Conservation (phyloP, 2,797 vertebrate species). For the Dallia pectoralis region DNA sequence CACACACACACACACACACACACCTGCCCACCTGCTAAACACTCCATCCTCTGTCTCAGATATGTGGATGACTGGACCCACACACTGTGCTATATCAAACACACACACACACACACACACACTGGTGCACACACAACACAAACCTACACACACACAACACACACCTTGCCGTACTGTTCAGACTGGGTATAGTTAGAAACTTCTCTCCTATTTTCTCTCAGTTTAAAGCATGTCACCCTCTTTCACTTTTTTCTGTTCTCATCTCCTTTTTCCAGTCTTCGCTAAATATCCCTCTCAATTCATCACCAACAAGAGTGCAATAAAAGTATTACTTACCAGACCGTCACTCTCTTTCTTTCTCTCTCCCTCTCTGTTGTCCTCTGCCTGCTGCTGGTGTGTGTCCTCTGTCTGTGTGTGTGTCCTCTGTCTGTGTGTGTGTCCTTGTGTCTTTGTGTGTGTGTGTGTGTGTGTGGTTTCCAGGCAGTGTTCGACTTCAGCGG, state of each 20-base stretch:
- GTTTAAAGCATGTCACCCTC: no score
- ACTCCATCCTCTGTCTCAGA: neutral
- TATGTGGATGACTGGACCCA: slow-evolving; percentile 5
- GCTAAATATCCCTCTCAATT: neutral
- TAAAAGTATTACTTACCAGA: neutral
- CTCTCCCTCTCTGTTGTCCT: neutral
- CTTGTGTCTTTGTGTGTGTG: slow-evolving; percentile 22
- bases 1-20: neutral
- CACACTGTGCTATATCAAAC: neutral
- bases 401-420: slow-evolving; percentile 26
- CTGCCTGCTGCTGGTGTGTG: neutral
- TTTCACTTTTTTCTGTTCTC: neutral
- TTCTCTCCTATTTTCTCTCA: neutral
- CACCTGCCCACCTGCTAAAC: neutral
- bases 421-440: slow-evolving; percentile 23
- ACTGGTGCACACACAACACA: no score
- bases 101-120: slow-evolving; percentile 7
- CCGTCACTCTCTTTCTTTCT: neutral
- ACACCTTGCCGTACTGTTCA: neutral
- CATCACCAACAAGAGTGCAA: neutral
- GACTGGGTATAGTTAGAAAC: neutral
- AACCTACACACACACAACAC: slow-evolving; percentile 5
- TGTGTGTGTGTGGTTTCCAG: slow-evolving; percentile 64
- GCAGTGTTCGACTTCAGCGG: slow-evolving; percentile 91
- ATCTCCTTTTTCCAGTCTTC: neutral